Evolutionary conservation across 64 coral and sea anemone genomes (phyloP).

Genomic region (Montipora efflorescens): DNA sequence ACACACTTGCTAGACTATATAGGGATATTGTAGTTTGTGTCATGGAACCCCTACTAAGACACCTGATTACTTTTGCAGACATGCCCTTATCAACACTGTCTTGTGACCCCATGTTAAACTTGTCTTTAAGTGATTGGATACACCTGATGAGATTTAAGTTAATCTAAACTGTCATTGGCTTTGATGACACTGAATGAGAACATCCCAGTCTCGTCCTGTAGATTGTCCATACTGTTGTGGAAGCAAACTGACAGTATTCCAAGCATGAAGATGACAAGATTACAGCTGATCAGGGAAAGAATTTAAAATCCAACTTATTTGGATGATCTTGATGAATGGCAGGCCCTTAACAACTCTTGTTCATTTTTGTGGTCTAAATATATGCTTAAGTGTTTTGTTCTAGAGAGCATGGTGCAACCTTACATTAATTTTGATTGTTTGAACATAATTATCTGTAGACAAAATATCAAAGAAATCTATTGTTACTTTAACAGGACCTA

Average conservation of each 20-base stretch:
- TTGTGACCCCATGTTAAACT: conserved; percentile 27
- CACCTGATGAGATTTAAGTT: conserved; percentile 47
- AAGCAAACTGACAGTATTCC: neutral
- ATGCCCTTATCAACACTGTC: neutral
- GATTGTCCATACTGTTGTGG: neutral
- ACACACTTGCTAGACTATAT: neutral
- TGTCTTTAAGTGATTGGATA: conserved; percentile 32
- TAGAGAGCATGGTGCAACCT: neutral
- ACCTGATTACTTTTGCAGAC: neutral
- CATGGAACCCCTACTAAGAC: neutral
- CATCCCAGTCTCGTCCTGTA: neutral
- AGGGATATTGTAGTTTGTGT: neutral
- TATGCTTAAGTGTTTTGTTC: neutral
- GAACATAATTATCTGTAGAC: neutral
- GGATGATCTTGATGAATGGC: neutral
- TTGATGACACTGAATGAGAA: neutral
- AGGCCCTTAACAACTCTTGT: neutral
- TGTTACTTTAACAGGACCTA: neutral
- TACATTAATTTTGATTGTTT: neutral
- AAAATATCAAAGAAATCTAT: conserved; percentile 12
- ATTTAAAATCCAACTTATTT: neutral
- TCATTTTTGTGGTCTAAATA: neutral
- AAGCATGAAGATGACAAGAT: neutral
- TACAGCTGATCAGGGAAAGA: neutral
- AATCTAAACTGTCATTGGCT: conserved; percentile 57